Evolutionary conservation across 1,140 invertebrate species (phyloP).

Genomic region (Trissolcus basalis): DNA sequence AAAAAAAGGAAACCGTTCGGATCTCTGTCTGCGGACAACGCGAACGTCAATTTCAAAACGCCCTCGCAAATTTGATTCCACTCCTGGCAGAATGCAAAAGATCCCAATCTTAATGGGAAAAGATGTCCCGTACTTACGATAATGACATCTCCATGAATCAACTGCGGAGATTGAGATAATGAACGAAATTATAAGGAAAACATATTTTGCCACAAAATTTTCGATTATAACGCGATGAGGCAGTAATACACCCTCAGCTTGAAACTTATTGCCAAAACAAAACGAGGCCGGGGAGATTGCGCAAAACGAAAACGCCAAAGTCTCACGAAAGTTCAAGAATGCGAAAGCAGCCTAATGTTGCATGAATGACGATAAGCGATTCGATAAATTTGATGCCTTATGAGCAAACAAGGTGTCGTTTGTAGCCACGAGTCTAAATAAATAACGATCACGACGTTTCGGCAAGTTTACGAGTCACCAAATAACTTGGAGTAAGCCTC

Average conservation of each 20-base stretch:
- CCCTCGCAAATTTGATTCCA: no score
- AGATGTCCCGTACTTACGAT: no score
- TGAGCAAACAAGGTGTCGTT: slow-evolving; percentile 42
- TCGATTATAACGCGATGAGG: slow-evolving; percentile 8
- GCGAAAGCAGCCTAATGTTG: slow-evolving; percentile 73
- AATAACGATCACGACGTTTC: slow-evolving; percentile 66
- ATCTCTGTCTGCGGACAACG: slow-evolving; percentile 20
- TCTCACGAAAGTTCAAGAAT: slow-evolving; percentile 68
- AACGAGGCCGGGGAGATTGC: slow-evolving; percentile 26
- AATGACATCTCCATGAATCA: neutral
- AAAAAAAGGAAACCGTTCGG: no score
- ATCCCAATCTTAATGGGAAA: no score
- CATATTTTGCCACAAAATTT: neutral
- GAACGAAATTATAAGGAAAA: neutral
- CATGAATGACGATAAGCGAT: slow-evolving; percentile 75
- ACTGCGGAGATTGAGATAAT: no score
- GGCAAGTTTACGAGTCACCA: slow-evolving; percentile 54
- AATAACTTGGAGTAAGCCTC: slow-evolving; percentile 52
- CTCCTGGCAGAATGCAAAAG: no score
- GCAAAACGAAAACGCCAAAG: slow-evolving; percentile 43
- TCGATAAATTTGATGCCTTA: slow-evolving; percentile 60
- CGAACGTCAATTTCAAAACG: slow-evolving; percentile 28
- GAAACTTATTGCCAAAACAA: slow-evolving; percentile 39
- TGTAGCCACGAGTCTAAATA: slow-evolving; percentile 65
- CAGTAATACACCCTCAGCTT: slow-evolving; percentile 17